A percentile compares a stretch with the other conserved stretches of the same genome.
These are phyloP conservation scores for Taurulus bubalis DNA, from an alignment of 2,113 vertebrate genomes.

Conservation along the genomic window DNA sequence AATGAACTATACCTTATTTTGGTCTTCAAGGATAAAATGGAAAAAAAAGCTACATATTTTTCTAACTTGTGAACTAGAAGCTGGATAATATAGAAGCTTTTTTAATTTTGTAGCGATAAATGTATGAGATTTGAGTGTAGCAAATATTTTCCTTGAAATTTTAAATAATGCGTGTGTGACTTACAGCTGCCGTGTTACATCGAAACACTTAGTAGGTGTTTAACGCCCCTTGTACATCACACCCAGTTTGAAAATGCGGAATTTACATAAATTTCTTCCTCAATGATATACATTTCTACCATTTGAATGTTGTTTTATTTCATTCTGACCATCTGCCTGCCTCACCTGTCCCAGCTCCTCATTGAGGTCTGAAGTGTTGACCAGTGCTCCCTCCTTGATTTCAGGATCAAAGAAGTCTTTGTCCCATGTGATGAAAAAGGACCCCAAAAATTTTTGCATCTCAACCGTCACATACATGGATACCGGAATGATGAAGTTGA, in stretches of 20 bases:
- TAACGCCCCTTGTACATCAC: not conserved
- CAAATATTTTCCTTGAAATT: not conserved
- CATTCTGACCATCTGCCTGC: not conserved
- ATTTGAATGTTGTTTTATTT: not conserved
- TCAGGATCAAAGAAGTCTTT: constrained; percentile 95
- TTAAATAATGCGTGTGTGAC: not conserved
- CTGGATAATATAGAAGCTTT: not conserved
- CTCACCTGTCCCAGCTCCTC: constrained; percentile 98
- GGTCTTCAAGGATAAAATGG: not conserved
- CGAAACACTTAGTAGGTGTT: not conserved
- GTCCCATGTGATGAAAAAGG: constrained; percentile 98
- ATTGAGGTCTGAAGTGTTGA: constrained; percentile 98
- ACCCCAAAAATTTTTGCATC: constrained; percentile 99
- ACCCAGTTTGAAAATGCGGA: not conserved
- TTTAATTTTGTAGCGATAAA: not conserved
- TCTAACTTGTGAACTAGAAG: not conserved
- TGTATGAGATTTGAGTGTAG: not conserved
- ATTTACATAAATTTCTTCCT: not conserved
- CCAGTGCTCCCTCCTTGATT: constrained; percentile 93
- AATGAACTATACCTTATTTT: not conserved
- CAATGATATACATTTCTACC: not conserved
- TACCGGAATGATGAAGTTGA: constrained; percentile 99
- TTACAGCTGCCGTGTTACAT: not conserved
- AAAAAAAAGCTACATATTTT: not conserved
- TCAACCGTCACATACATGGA: constrained; percentile 99